Percentiles rank a stretch among this genome's conserved stretches.
Evolutionary conservation across 2,113 vertebrate species (phyloP).

Genomic region (Sinocyclocheilus anophthalmus): DNA sequence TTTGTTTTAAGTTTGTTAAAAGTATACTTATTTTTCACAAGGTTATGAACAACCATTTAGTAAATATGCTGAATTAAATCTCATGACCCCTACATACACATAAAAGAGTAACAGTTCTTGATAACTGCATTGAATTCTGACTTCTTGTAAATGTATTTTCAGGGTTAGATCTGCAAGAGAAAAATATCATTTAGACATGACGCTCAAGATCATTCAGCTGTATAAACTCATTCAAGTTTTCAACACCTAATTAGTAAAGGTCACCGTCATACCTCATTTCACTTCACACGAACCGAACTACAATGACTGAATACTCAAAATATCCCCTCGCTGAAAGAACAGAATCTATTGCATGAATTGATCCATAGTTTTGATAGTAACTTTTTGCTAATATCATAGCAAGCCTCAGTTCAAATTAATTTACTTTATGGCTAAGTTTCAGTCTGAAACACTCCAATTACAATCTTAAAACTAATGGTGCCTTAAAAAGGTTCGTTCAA

Average conservation of each 20-base stretch:
- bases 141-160: background rate
- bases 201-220: slow-evolving; percentile 3
- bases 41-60: background rate
- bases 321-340: slow-evolving; percentile 16
- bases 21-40: background rate
- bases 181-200: slow-evolving; percentile 32
- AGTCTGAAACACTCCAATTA: background rate
- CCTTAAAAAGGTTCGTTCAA: no score
- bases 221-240: slow-evolving; percentile 47
- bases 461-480: no score
- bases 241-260: slow-evolving; percentile 70
- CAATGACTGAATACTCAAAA: slow-evolving; percentile 54
- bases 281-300: slow-evolving; percentile 53
- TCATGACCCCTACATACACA: background rate
- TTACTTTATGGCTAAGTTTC: background rate
- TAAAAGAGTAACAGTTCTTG: background rate
- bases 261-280: slow-evolving; percentile 61
- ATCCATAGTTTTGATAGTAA: background rate
- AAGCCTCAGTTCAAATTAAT: background rate
- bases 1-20: no score
- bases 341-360: background rate
- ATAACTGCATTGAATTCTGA: background rate
- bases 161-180: slow-evolving; percentile 13
- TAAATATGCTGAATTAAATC: background rate
- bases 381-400: background rate